These are phyloP conservation scores for Pelosia muscerda DNA, from an alignment of 2,888 invertebrate species.

Conservation along the genomic window DNA sequence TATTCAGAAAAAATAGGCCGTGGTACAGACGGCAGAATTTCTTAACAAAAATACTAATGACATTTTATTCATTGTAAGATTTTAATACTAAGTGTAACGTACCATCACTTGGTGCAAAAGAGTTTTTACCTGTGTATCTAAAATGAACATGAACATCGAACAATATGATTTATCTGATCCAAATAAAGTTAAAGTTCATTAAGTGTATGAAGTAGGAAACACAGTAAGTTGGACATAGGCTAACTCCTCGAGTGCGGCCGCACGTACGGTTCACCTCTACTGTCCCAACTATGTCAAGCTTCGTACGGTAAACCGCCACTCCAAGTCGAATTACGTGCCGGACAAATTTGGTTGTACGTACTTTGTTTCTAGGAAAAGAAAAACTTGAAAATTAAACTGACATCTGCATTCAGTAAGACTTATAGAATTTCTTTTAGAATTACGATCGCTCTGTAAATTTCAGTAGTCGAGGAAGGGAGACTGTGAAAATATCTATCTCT, in stretches of 20 bases:
- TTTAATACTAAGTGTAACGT: no score
- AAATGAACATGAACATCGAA: neutral
- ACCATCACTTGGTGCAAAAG: neutral
- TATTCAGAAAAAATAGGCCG: neutral
- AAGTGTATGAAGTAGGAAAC: conserved; percentile 50
- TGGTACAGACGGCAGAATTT: neutral
- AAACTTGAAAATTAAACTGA: neutral
- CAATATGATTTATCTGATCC: conserved; percentile 7
- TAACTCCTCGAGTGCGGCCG: conserved; percentile 42
- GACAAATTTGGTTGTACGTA: conserved; percentile 17
- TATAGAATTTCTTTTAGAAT: neutral
- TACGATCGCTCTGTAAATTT: neutral
- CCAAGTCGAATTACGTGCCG: conserved; percentile 26
- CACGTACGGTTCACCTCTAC: conserved; percentile 50
- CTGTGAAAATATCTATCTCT: neutral
- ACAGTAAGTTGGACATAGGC: conserved; percentile 45
- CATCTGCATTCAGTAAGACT: neutral
- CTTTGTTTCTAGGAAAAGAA: conserved; percentile 8
- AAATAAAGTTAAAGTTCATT: conserved; percentile 55
- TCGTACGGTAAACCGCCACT: conserved; percentile 56
- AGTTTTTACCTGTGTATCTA: neutral
- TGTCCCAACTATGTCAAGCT: conserved; percentile 56
- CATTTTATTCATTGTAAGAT: neutral
- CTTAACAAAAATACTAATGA: neutral
- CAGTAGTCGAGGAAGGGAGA: neutral